Conservation (phyloP, 2,113 vertebrate genomes). For the Haplotaxodon microlepis region DNA sequence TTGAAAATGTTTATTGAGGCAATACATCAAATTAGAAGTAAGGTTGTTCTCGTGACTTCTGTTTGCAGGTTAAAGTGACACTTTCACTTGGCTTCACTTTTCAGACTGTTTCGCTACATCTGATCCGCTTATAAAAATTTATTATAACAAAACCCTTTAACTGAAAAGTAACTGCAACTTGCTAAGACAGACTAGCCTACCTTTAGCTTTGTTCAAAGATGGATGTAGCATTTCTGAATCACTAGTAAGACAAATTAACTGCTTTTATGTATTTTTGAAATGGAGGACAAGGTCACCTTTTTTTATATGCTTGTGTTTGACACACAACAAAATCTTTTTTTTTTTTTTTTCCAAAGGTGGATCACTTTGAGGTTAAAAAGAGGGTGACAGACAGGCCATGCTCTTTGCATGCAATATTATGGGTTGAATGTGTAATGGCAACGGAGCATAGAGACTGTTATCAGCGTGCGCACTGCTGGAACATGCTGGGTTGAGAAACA, state of each 20-base stretch:
- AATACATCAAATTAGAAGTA: background rate
- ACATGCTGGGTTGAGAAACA: background rate
- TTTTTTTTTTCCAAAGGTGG: background rate
- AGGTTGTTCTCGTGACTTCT: background rate
- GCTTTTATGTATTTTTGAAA: background rate
- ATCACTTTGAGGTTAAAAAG: background rate
- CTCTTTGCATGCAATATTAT: background rate
- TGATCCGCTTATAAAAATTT: background rate
- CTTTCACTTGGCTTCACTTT: background rate
- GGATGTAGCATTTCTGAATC: background rate
- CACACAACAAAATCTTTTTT: background rate
- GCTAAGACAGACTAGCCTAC: background rate
- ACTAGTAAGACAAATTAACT: background rate
- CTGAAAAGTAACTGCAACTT: background rate
- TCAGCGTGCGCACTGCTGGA: background rate
- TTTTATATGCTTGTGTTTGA: background rate
- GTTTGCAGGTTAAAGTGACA: background rate
- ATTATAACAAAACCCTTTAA: background rate
- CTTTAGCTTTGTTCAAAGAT: background rate
- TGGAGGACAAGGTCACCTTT: background rate
- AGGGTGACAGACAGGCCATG: background rate
- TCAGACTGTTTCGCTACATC: background rate
- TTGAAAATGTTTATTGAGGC: background rate
- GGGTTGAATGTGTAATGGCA: background rate
- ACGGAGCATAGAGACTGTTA: background rate